phyloP scores from a whole-genome alignment of 1,140 invertebrate genomes.

The Nymphalis io region DNA sequence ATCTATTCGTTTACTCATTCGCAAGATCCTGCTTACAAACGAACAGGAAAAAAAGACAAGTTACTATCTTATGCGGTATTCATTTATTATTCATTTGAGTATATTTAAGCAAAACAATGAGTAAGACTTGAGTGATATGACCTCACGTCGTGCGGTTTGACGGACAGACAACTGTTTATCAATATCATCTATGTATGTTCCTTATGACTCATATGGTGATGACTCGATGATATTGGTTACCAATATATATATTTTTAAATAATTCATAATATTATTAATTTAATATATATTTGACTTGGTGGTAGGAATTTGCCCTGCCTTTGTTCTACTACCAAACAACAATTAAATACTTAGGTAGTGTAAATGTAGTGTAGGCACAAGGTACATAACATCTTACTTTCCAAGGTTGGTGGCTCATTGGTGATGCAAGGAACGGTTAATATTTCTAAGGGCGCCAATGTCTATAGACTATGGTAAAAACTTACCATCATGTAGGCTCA shows the following conservation, averaged over 20 bases:
- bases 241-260: not conserved
- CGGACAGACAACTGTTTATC: conserved; percentile 13
- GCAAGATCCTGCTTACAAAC: not conserved
- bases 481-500: too few species aligned
- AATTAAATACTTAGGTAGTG: too few species aligned
- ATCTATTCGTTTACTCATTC: not conserved
- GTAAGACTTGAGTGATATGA: not conserved
- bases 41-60: not conserved
- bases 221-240: not conserved
- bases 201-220: not conserved
- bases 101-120: conserved; percentile 13
- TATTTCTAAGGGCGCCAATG: too few species aligned
- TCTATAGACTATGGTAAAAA: too few species aligned
- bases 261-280: too few species aligned
- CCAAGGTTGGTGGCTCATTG: too few species aligned
- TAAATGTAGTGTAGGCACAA: too few species aligned
- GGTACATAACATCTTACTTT: too few species aligned
- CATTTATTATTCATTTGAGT: conserved; percentile 16
- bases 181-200: conserved; percentile 11
- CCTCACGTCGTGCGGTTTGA: conserved; percentile 10
- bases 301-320: too few species aligned
- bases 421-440: too few species aligned
- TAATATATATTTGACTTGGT: too few species aligned
- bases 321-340: too few species aligned
- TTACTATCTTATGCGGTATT: conserved; percentile 4